These are phyloP conservation scores for Onychomys leucogaster DNA, from an alignment of 2,797 vertebrate species.

Conservation along the genomic window DNA sequence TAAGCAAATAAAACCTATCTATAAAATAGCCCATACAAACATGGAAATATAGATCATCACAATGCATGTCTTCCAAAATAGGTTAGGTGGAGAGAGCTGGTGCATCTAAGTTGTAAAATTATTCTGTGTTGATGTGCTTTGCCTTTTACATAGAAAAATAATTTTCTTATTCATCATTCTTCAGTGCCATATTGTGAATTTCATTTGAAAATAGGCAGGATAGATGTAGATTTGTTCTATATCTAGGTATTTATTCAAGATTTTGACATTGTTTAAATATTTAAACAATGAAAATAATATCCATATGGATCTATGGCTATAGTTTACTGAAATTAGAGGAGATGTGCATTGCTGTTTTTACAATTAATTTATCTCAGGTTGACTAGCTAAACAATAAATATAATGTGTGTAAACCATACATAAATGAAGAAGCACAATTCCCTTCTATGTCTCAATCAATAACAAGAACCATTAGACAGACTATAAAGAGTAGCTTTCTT, in stretches of 20 bases:
- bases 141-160: background rate
- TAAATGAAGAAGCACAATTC: background rate
- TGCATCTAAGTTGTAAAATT: conserved; percentile 12
- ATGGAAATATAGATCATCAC: background rate
- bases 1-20: background rate
- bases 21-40: background rate
- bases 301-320: background rate
- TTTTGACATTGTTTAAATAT: conserved; percentile 19
- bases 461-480: conserved; percentile 65
- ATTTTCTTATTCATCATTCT: background rate
- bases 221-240: background rate
- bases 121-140: background rate
- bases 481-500: conserved; percentile 75
- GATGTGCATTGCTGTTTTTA: conserved; percentile 36
- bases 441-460: background rate
- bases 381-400: background rate
- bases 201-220: background rate
- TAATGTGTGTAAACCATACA: background rate
- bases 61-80: background rate
- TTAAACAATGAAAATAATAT: conserved; percentile 35
- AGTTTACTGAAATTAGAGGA: background rate
- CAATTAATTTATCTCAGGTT: conserved; percentile 15
- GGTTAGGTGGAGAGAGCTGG: background rate
- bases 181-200: background rate
- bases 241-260: conserved; percentile 20